Evolutionary conservation across 2,888 invertebrate genomes (phyloP).

Genomic region (Epistrophe grossulariae): DNA sequence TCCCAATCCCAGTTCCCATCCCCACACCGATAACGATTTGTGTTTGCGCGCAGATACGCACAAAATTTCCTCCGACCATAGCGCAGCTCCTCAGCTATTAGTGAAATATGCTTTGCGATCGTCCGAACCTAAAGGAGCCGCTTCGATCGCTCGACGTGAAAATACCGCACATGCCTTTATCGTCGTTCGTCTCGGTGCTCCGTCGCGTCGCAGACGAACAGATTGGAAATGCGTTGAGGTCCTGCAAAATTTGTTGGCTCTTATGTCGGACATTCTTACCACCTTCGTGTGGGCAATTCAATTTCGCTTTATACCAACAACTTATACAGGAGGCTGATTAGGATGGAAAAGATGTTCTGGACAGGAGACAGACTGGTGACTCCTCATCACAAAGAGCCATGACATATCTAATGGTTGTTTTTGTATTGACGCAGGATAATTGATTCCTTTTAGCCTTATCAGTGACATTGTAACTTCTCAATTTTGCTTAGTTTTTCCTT

Average conservation of each 20-base stretch:
- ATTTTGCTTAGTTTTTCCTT: conserved; percentile 46
- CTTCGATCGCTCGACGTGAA: conserved; percentile 62
- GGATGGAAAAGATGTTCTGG: background rate
- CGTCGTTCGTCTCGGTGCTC: conserved; percentile 8
- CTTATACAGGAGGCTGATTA: conserved; percentile 43
- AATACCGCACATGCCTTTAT: conserved; percentile 60
- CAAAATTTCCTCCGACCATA: conserved; percentile 70
- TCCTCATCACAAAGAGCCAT: conserved; percentile 4
- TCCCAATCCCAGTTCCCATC: conserved; percentile 39
- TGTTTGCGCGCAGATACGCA: conserved; percentile 72
- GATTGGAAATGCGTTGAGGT: conserved; percentile 51
- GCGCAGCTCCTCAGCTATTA: conserved; percentile 71
- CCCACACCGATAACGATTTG: conserved; percentile 67
- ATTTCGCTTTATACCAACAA: conserved; percentile 37
- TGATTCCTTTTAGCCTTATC: conserved; percentile 69
- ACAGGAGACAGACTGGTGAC: conserved; percentile 22
- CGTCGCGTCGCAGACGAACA: background rate
- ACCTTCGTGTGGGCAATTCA: conserved; percentile 74
- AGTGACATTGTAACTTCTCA: conserved; percentile 64
- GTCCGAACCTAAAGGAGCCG: conserved; percentile 72
- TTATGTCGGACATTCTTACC: conserved; percentile 73
- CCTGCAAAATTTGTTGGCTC: conserved; percentile 73
- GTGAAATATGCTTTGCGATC: conserved; percentile 75
- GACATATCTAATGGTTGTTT: conserved; percentile 22
- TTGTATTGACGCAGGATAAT: conserved; percentile 63